Evolutionary conservation across 2,113 vertebrate genomes (phyloP).

Genomic region (Gymnogyps californianus): DNA sequence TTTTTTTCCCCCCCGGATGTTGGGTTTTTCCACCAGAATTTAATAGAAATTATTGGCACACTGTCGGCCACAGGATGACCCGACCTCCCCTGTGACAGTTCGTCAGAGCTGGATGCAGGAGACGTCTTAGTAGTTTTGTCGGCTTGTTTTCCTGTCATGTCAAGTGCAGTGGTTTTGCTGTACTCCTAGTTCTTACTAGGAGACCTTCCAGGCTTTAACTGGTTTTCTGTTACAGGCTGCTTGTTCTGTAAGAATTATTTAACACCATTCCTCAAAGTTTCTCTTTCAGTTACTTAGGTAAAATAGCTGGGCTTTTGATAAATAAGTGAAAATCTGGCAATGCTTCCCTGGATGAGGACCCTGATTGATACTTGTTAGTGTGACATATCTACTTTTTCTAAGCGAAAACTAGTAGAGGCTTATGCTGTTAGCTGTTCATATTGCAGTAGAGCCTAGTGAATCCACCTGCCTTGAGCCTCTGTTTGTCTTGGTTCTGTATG

Average conservation of each 20-base stretch:
- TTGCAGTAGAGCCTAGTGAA: not conserved
- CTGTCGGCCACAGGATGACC: not conserved
- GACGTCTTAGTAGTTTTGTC: not conserved
- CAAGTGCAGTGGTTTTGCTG: not conserved
- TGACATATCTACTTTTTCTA: not conserved
- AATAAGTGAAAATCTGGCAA: not conserved
- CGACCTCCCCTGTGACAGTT: not conserved
- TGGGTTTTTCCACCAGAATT: conserved; percentile 37
- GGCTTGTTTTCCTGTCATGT: not conserved
- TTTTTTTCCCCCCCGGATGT: not conserved
- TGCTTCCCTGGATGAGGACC: not conserved
- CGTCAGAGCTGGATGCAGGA: not conserved
- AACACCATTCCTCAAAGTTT: not conserved
- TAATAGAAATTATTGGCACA: not conserved
- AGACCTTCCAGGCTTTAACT: not conserved
- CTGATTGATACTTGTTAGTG: not conserved
- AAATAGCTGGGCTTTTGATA: not conserved
- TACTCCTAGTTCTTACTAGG: not conserved
- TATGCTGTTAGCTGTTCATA: not conserved
- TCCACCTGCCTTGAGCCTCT: not conserved
- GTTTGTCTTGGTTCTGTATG: not conserved
- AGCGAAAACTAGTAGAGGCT: not conserved
- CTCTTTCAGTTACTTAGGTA: not conserved
- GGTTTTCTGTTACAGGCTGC: not conserved
- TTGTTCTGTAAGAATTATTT: not conserved